Evolutionary conservation across 2,113 vertebrate species (phyloP).

Genomic region (Calidris pugnax): DNA sequence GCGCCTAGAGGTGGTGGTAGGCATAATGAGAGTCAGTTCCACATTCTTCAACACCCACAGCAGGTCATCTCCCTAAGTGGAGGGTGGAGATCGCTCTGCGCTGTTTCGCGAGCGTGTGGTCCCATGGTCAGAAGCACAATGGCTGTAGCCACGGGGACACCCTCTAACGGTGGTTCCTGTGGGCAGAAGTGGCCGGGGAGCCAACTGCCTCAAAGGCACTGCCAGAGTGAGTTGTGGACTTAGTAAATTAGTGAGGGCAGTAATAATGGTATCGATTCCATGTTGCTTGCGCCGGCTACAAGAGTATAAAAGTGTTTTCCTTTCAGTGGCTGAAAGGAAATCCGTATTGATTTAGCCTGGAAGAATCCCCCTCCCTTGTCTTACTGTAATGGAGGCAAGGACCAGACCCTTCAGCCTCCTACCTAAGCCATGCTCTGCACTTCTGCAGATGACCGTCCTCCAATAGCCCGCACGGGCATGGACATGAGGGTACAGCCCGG

Average conservation of each 20-base stretch:
- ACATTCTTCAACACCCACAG: background rate
- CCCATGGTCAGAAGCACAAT: background rate
- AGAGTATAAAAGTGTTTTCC: background rate
- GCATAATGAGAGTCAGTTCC: background rate
- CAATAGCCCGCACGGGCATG: slow-evolving; percentile 74
- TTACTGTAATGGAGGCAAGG: background rate
- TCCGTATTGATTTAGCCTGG: background rate
- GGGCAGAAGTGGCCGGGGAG: background rate
- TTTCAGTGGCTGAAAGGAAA: background rate
- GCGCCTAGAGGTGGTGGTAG: background rate
- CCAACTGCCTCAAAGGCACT: background rate
- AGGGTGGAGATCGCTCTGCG: background rate
- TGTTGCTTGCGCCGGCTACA: background rate
- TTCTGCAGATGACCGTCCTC: slow-evolving; percentile 75
- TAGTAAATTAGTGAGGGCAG: background rate
- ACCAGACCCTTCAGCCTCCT: background rate
- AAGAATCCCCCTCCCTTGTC: background rate
- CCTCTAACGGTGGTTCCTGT: background rate
- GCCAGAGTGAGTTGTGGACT: background rate
- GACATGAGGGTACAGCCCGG: slow-evolving; percentile 86
- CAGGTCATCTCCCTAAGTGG: background rate
- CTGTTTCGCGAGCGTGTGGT: background rate
- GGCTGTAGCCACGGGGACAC: background rate
- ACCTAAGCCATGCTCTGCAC: background rate
- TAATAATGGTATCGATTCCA: background rate